Percentiles rank a stretch among this genome's conserved stretches.
Evolutionary conservation across 2,888 invertebrate species (phyloP).

Genomic region (Sinodicranocentrus sp.): DNA sequence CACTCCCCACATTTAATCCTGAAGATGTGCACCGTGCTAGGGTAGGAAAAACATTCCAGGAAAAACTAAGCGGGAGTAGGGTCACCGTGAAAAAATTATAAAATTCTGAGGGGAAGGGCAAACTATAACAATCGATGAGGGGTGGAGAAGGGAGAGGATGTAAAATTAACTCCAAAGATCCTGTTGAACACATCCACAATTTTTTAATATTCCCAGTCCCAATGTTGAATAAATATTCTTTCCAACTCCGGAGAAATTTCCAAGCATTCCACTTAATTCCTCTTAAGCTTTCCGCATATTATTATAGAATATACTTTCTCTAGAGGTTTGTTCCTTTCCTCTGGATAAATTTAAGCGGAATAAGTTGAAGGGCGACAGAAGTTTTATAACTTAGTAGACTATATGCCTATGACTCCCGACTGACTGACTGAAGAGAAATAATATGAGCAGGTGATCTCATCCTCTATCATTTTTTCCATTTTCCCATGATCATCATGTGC

Average conservation of each 20-base stretch:
- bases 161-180: neutral
- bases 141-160: neutral
- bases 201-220: no score
- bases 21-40: neutral
- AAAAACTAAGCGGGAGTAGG: neutral
- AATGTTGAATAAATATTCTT: no score
- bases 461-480: conserved; percentile 22
- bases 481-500: conserved; percentile 51
- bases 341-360: no score
- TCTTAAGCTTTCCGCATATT: no score
- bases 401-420: no score
- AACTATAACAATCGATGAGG: no score
- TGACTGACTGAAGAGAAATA: neutral
- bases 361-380: no score
- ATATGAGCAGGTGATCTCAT: conserved; percentile 51
- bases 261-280: no score
- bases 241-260: no score
- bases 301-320: no score
- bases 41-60: neutral
- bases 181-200: conserved; percentile 53
- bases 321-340: no score
- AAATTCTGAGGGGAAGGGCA: neutral
- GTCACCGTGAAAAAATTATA: neutral
- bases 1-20: neutral
- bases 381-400: no score